phyloP scores from a whole-genome alignment of 2,113 vertebrate species.

The Polypterus senegalus region DNA sequence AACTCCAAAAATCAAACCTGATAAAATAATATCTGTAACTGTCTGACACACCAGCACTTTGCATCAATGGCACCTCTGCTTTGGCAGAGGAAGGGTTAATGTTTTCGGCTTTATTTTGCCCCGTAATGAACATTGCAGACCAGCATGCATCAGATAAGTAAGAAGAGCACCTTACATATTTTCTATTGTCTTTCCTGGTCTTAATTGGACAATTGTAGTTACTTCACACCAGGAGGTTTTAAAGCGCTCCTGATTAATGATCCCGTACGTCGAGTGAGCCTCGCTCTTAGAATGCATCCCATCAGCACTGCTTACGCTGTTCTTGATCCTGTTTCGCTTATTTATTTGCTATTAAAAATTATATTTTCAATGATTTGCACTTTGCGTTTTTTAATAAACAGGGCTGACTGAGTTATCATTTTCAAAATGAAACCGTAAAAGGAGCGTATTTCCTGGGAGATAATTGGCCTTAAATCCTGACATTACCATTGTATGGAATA shows the following conservation, averaged over 20 bases:
- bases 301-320: no score
- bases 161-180: conserved; percentile 48
- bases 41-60: conserved; percentile 54
- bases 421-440: no score
- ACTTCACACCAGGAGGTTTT: conserved; percentile 48
- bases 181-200: conserved; percentile 53
- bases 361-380: no score
- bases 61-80: conserved; percentile 43
- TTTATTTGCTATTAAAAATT: no score
- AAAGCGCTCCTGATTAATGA: conserved; percentile 56
- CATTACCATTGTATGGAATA: no score
- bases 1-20: conserved; percentile 53
- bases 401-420: no score
- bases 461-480: no score
- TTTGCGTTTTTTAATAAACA: no score
- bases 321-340: no score
- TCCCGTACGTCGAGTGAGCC: conserved; percentile 36
- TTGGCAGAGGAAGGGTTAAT: conserved; percentile 52
- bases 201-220: conserved; percentile 67
- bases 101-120: conserved; percentile 57
- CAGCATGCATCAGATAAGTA: conserved; percentile 6
- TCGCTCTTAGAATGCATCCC: no score
- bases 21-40: conserved; percentile 75
- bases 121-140: conserved; percentile 38
- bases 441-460: no score